Base-by-base conservation (phyloP, 1,140 invertebrate genomes). In the Hylaeus anthracinus region DNA sequence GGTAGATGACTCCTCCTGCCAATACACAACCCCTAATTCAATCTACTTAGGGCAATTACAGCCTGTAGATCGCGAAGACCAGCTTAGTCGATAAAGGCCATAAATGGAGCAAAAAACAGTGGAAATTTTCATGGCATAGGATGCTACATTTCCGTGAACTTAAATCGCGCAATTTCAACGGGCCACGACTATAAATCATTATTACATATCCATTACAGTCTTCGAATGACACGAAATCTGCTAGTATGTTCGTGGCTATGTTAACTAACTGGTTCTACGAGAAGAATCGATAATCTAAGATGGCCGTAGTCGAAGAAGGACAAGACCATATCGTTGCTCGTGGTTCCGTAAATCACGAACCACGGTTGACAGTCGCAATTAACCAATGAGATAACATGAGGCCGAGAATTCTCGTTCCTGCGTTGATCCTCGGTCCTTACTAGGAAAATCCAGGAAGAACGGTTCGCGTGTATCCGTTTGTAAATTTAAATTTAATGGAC, bases 361-460 rank as follows among this genome's bases (percentile, higher is more conserved):
- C 48, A 15, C 66, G 63, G 81, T 74, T 76, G 84, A 88, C 89
- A 86, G 82, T 87, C 84, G 89, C 89, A 90, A 90, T 90, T 90
- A 90, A 90, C 89, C 88, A 87, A 88, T 88, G 77, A 89, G 88
- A 90, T 90, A 90, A 41, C 74, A 55, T 78, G 65, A 83, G 64
- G 73, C 53, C 58, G n/a, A 53, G 72, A 64, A 83, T 83, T 45
- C 70, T 83, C 79, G 53, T 66, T 51, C 65, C 41, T 10, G 37
- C 45, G 37, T 5, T 45, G 9, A 53, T 56, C 43, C 61, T 12
- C 39, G 56, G 45, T 14, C 55, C 45, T 60, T 60, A 51, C 56
- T 55, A 48, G 39, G 53, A 72, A 79, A 79, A 69, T 61, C 39
- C 48, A 85, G 83, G 61, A 82, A 82, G 71, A 65, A 41, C 26